These are phyloP conservation scores for Leptinotarsa juncta DNA, from an alignment of 2,888 invertebrate genomes.

Conservation along the genomic window DNA sequence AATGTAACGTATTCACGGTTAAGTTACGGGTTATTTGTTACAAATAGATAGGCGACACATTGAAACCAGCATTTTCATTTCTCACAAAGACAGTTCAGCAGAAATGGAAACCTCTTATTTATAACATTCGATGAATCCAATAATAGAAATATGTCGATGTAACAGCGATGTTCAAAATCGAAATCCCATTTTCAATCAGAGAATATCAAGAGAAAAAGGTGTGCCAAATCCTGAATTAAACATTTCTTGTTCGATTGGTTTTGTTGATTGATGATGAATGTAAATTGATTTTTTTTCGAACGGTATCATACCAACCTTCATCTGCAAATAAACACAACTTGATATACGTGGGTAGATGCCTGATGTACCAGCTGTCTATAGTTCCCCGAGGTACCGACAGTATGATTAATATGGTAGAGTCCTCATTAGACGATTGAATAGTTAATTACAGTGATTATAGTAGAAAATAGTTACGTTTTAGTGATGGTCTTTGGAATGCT, in stretches of 20 bases:
- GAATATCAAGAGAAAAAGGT: background rate
- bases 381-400: constrained; percentile 51
- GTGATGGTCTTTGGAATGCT: background rate
- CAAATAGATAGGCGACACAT: too few species aligned
- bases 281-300: constrained; percentile 9
- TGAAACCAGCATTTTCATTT: too few species aligned
- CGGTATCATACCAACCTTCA: constrained; percentile 1
- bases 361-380: constrained; percentile 49
- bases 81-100: too few species aligned
- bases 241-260: background rate
- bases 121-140: too few species aligned
- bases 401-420: constrained; percentile 53
- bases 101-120: too few species aligned
- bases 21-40: too few species aligned
- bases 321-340: constrained; percentile 37
- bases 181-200: background rate
- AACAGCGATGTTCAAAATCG: background rate
- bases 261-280: constrained; percentile 7
- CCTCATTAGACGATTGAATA: constrained; percentile 54
- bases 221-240: constrained; percentile 3
- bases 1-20: too few species aligned
- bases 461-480: background rate
- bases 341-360: constrained; percentile 43
- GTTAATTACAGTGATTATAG: constrained; percentile 49
- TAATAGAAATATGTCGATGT: too few species aligned